Evolutionary conservation across 2,888 invertebrate genomes (phyloP), one percentile per base, ranked within the genome.

Genomic region (Opisthograptis luteolata): DNA sequence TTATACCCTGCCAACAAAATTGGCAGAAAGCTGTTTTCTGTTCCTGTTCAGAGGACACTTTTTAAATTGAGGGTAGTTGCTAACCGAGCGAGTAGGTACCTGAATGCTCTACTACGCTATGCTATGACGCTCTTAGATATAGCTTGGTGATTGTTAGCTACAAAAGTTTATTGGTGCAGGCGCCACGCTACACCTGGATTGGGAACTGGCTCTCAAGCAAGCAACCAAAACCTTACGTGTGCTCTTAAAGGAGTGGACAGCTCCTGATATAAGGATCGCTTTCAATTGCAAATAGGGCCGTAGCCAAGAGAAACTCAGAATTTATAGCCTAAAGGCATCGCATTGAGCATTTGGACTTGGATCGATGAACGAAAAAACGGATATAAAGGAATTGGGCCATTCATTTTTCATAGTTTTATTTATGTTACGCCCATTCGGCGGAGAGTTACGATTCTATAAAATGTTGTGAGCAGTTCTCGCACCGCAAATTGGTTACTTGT

Each of bases 221-320:
- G 13, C 12, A 28, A 13, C 28, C 13, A 13, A 28, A 13, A 1
- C 10, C 12, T 28, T 1, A 9, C 4, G 5, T 25, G 25, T 25
- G 2, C 10, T n/a, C 3, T 10, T 22, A 24, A 27, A 20, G 25
- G 19, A 19, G 35, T 27, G 34, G 39, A 47, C 32, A 34, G 34
- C 8, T 27, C 19, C 12, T 24, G 22, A 34, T 20, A 34, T 83
- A 86, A 84, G 83, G 81, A 84, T 79, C 81, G 80, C 81, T 84
- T 86, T 86, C 87, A 87, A 85, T 85, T 85, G 85, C 87, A 86
- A 86, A 86, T 86, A 81, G 83, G 76, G 73, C 68, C 74, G 35
- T 78, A 47, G 70, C 73, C 73, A 78, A 75, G 78, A 77, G 73
- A 75, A 76, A 69, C 66, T 73, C 24, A 24, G 66, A 79, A 83